A percentile compares a stretch with the other conserved stretches of the same genome.
These are phyloP conservation scores for Galagoides demidoff DNA, from an alignment of 2,797 vertebrate species.

Conservation along the genomic window DNA sequence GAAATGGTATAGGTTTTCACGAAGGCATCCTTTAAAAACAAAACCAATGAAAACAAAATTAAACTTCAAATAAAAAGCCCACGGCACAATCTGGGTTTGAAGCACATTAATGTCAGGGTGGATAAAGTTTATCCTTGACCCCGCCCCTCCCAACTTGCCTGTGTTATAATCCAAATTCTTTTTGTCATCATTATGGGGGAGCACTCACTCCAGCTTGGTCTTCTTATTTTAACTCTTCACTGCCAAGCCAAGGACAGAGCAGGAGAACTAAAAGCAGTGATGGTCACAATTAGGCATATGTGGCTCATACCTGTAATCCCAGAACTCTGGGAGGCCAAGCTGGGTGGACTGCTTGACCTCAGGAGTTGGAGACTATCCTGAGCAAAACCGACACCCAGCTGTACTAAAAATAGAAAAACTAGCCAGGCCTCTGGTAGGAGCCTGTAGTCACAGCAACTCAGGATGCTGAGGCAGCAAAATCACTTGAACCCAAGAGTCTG, in stretches of 20 bases:
- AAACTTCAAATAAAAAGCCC: not conserved
- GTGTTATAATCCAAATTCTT: not conserved
- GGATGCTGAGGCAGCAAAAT: too few relatives aligned
- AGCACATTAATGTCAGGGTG: not conserved
- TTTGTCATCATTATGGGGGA: not conserved
- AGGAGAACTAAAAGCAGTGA: not conserved
- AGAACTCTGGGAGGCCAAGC: too few relatives aligned
- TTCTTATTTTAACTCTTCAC: not conserved
- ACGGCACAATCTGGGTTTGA: not conserved
- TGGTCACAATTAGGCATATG: not conserved
- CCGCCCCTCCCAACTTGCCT: not conserved
- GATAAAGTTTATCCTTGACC: not conserved
- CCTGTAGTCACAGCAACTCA: too few relatives aligned
- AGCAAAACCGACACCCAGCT: too few relatives aligned
- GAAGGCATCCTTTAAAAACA: constrained; percentile 39
- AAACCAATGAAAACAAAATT: not conserved
- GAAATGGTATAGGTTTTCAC: not conserved
- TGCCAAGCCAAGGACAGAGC: not conserved
- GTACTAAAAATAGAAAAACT: too few relatives aligned
- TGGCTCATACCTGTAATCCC: too few relatives aligned
- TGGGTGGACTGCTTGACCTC: too few relatives aligned
- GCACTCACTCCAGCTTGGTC: not conserved
- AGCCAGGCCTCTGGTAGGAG: too few relatives aligned
- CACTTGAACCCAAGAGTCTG: too few relatives aligned
- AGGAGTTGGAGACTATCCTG: too few relatives aligned